Conservation (phyloP, 2,888 invertebrate genomes). For the Diogma glabrata region DNA sequence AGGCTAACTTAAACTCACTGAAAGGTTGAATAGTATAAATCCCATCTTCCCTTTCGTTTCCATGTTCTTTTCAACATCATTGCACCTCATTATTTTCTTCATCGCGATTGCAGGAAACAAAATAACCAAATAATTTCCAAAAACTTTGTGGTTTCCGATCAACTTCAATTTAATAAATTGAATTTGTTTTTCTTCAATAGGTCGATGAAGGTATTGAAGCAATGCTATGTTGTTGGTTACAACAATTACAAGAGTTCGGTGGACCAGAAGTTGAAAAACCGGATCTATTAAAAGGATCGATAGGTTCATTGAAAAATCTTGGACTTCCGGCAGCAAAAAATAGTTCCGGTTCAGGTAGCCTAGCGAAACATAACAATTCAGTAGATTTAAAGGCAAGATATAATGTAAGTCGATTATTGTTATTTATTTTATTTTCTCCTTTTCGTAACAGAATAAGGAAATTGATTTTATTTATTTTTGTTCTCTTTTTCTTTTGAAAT, state of each 20-base stretch:
- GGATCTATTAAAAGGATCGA: conserved; percentile 67
- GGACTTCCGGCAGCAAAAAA: conserved; percentile 34
- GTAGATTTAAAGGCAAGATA: conserved; percentile 69
- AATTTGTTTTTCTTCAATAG: conserved; percentile 30
- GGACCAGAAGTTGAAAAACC: conserved; percentile 76
- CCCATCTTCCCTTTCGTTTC: no score
- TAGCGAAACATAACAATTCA: conserved; percentile 44
- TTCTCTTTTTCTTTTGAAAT: no score
- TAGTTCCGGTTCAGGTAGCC: conserved; percentile 38
- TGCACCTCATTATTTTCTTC: no score
- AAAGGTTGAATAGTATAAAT: no score
- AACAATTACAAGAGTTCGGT: conserved; percentile 72
- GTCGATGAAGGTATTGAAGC: conserved; percentile 75
- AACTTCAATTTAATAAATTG: background rate
- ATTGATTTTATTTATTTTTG: conserved; percentile 1
- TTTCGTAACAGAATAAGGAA: background rate
- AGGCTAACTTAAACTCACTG: no score
- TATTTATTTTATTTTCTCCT: no score
- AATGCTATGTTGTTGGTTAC: conserved; percentile 76
- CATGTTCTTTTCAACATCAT: no score
- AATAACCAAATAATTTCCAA: no score
- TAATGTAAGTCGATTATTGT: conserved; percentile 48
- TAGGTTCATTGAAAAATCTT: conserved; percentile 49
- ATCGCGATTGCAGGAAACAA: no score
- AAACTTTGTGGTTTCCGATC: background rate